Evolutionary conservation across 1,140 invertebrate species (phyloP), one percentile per base, ranked within the genome.

Genomic region (Chironomus tepperi): DNA sequence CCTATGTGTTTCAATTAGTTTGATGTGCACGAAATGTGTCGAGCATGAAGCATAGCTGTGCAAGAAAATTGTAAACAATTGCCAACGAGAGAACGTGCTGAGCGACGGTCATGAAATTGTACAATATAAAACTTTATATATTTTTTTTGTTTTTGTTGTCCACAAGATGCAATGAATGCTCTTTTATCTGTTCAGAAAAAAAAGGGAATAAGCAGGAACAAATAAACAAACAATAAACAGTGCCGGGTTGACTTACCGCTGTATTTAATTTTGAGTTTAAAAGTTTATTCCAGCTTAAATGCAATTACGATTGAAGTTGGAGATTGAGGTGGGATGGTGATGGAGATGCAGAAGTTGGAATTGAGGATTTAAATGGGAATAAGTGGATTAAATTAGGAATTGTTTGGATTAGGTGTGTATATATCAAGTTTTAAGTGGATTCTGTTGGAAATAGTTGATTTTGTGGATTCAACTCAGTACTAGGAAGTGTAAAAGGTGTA

Each of bases 221-320:
- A 57, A 57, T 57, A 57, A 57, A 57, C 47, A 57, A 57, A 57
- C 47, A 57, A 57, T 57, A n/a, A 57, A 57, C 47, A 57, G 15
- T 57, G 47, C 24, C 24, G 24, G 24, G 24, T 34, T 34, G 5
- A 5, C 47, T 57, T 5, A 57, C 47, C 47, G n/a, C 12, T n/a
- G n/a, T 12, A 57, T 57, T 57, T 57, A n/a, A 57, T 57, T 57
- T 57, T 15, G 12, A 57, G 47, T n/a, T 57, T 5, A 57, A 57
- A 57, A 15, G 3, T 57, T 57, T 57, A n/a, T 57, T 15, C 47
- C 47, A 15, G 10, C 47, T 57, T 5, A 57, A 57, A 12, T 10
- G 43, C 1, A 57, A 57, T 34, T 34, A 5, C 24, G 5, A 57
- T n/a, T 57, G n/a, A 57, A 57, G 10, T 15, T 57, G 9, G 12